phyloP scores from a whole-genome alignment of 2,888 invertebrate genomes.

The Toxonevra muliebris region DNA sequence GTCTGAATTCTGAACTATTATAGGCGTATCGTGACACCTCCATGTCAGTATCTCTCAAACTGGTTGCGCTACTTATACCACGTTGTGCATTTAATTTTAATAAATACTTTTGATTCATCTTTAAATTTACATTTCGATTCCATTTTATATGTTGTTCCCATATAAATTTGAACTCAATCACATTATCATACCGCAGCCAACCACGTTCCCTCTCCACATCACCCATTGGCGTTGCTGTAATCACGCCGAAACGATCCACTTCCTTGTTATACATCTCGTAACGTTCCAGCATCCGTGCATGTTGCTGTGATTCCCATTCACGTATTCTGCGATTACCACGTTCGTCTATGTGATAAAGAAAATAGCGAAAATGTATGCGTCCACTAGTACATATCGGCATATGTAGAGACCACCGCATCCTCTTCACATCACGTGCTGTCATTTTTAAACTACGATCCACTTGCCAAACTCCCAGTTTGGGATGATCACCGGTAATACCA shows the following conservation, averaged over 20 bases:
- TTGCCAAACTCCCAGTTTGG: conserved; percentile 77
- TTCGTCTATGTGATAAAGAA: conserved; percentile 50
- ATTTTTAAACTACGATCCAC: conserved; percentile 68
- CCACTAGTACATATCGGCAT: conserved; percentile 70
- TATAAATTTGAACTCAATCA: conserved; percentile 80
- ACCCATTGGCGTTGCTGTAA: conserved; percentile 47
- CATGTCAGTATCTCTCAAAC: conserved; percentile 42
- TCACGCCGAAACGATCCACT: conserved; percentile 47
- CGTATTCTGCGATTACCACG: conserved; percentile 51
- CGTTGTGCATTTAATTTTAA: conserved; percentile 8
- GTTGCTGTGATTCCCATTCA: conserved; percentile 68
- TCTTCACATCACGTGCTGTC: conserved; percentile 57
- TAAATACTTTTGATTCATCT: neutral
- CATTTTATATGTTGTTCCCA: conserved; percentile 78
- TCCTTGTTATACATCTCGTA: conserved; percentile 50
- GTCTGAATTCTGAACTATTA: conserved; percentile 47
- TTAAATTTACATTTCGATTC: conserved; percentile 51
- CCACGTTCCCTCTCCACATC: conserved; percentile 71
- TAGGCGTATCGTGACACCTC: conserved; percentile 50
- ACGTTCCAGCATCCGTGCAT: conserved; percentile 54
- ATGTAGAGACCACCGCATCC: conserved; percentile 69
- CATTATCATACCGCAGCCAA: conserved; percentile 78
- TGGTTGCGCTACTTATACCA: neutral
- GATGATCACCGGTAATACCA: conserved; percentile 76
- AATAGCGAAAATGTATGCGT: conserved; percentile 63